These are phyloP conservation scores for Chelon auratus DNA, from an alignment of 2,797 vertebrate genomes.

Conservation along the genomic window DNA sequence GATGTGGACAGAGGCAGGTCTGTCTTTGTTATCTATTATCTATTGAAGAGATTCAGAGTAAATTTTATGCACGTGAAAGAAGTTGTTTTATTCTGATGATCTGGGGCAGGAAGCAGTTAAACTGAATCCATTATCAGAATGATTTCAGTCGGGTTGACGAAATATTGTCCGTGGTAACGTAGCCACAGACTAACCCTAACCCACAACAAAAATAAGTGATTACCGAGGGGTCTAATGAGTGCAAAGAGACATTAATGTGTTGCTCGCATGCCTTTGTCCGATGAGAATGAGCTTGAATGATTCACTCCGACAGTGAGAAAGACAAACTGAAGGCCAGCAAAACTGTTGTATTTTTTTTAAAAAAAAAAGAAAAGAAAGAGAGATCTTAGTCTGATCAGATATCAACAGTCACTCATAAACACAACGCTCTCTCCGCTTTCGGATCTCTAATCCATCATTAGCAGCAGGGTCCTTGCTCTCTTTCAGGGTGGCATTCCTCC, in stretches of 20 bases:
- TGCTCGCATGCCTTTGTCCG: not conserved
- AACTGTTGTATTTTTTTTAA: not conserved
- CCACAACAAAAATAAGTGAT: slow-evolving; percentile 14
- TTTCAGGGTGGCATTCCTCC: slow-evolving; percentile 62
- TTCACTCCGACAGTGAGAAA: not conserved
- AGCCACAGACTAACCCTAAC: too few species aligned
- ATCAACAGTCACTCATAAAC: slow-evolving; percentile 42
- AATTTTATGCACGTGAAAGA: too few species aligned
- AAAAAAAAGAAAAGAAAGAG: not conserved
- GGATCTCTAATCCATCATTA: slow-evolving; percentile 43
- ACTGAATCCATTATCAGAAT: too few species aligned
- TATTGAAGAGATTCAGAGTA: too few species aligned
- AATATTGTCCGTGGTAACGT: not conserved
- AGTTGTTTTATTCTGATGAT: too few species aligned
- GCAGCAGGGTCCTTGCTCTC: slow-evolving; percentile 43
- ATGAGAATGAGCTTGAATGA: not conserved
- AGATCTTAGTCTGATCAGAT: slow-evolving; percentile 26
- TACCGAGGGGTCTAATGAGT: not conserved
- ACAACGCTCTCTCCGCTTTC: slow-evolving; percentile 25
- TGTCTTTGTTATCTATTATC: too few species aligned
- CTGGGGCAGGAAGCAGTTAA: too few species aligned
- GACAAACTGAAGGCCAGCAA: not conserved
- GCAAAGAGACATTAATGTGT: slow-evolving; percentile 4
- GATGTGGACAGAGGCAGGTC: too few species aligned
- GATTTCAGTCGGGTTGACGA: too few species aligned